A percentile compares a stretch with the other conserved stretches of the same genome.
phyloP scores from a whole-genome alignment of 2,888 invertebrate genomes.

The Sphaerophoria taeniata region DNA sequence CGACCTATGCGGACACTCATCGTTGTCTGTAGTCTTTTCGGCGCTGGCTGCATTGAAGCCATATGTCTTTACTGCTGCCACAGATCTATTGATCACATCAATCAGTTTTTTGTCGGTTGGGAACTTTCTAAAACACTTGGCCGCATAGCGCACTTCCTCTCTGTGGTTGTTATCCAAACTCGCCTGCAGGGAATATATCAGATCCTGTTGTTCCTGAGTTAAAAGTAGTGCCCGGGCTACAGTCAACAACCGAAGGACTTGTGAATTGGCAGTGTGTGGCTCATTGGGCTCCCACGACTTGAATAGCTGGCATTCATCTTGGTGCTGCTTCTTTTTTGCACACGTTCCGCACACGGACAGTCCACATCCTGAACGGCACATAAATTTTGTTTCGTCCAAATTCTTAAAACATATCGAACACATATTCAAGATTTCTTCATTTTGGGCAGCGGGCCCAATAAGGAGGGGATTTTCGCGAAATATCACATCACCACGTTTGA shows the following conservation, averaged over 20 bases:
- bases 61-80: constrained; percentile 81
- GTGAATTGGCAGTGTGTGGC: constrained; percentile 80
- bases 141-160: constrained; percentile 80
- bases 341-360: constrained; percentile 88
- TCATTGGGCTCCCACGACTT: constrained; percentile 85
- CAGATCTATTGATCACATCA: constrained; percentile 81
- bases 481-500: constrained; percentile 87
- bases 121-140: constrained; percentile 80
- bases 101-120: constrained; percentile 80
- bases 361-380: constrained; percentile 87
- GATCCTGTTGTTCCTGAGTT: constrained; percentile 79
- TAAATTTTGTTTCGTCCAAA: constrained; percentile 81
- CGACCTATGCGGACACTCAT: constrained; percentile 84
- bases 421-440: constrained; percentile 83
- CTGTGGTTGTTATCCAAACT: constrained; percentile 81
- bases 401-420: constrained; percentile 87
- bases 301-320: constrained; percentile 86
- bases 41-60: constrained; percentile 80
- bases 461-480: constrained; percentile 89
- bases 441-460: constrained; percentile 86
- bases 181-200: constrained; percentile 81
- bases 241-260: constrained; percentile 79
- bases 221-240: constrained; percentile 81
- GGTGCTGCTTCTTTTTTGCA: constrained; percentile 85
- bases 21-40: constrained; percentile 79